Base-by-base conservation (phyloP, 2,113 vertebrate species). In the Tupaia chinensis region DNA sequence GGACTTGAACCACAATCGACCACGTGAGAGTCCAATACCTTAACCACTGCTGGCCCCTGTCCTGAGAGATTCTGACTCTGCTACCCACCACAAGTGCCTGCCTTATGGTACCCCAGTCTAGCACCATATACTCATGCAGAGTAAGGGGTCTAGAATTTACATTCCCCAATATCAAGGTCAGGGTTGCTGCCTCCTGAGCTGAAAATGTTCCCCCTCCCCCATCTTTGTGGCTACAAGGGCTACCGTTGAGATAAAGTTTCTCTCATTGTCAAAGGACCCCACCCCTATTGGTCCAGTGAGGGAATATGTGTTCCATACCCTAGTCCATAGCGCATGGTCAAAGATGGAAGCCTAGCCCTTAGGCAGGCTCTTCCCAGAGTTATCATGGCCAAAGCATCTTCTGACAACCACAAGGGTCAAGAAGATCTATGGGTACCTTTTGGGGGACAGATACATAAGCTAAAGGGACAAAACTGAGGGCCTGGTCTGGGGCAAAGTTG, bases 401-500 rank as follows among this genome's bases (percentile, higher is more conserved):
- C 61, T 73, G 68, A 79, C 65, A 34, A 87, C 66, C 61, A 29
- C 10, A 44, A 23, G 78, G 69, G 58, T 32, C 19, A 27, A 23
- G 63, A 70, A 86, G 68, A 60, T 61, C 66, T 77, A 20, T 60
- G 65, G 16, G 32, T 72, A 34, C 66, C 66, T 27, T n/a, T 58
- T 32, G 14, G 77, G 92, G 92, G 60, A 20, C 66, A 78, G 72
- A 74, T 54, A 6, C 17, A 3, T 87, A 77, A 68, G 87, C 81
- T 58, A 25, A 70, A 73, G 34, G 89, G 79, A 60, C 53, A 89
- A 80, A 69, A 44, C 34, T 4, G 77, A 92, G 87, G 70, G 77
- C 23, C 61, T 87, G 96, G 83, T 93, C 79, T 29, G 95, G 97
- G 97, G 97, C 97, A 87, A 79, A 92, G 96, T 93, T 98, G 98